A percentile compares a stretch with the other conserved stretches of the same genome.
Conservation (phyloP, 2,888 invertebrate species). For the Cephus nigrinus region DNA sequence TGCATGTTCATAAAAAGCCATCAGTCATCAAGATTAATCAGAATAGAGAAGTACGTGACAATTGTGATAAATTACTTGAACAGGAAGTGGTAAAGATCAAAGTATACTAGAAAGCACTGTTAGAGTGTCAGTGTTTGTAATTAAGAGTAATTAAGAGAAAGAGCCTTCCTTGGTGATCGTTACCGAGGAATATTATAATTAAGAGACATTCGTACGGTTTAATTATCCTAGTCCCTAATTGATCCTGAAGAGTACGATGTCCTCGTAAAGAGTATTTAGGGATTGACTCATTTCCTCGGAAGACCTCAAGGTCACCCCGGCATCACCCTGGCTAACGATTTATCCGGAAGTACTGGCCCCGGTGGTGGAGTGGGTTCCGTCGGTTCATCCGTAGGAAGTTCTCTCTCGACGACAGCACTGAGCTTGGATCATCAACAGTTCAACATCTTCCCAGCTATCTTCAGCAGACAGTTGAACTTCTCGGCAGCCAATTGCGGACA, state of each 20-base stretch:
- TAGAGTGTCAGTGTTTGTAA: neutral
- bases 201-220: neutral
- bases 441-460: slow-evolving; percentile 92
- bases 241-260: neutral
- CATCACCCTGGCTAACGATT: slow-evolving; percentile 65
- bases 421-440: slow-evolving; percentile 81
- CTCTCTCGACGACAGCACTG: slow-evolving; percentile 69
- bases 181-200: neutral
- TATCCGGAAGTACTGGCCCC: slow-evolving; percentile 59
- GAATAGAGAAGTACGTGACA: neutral
- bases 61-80: neutral
- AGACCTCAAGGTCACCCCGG: slow-evolving; percentile 55
- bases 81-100: neutral
- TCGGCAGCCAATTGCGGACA: slow-evolving; percentile 75
- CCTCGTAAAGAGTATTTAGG: slow-evolving; percentile 16
- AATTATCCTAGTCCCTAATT: neutral
- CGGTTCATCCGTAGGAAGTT: slow-evolving; percentile 73
- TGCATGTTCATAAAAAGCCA: neutral
- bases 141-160: neutral
- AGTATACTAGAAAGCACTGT: neutral
- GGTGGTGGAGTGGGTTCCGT: slow-evolving; percentile 79
- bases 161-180: neutral
- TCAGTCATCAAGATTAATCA: neutral
- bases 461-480: slow-evolving; percentile 89
- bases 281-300: slow-evolving; percentile 6